A percentile compares a stretch with the other conserved stretches of the same genome.
These are phyloP conservation scores for Haliclona indistincta DNA, from an alignment of 37 sponge, comb jelly and placozoan species.

Conservation along the genomic window DNA sequence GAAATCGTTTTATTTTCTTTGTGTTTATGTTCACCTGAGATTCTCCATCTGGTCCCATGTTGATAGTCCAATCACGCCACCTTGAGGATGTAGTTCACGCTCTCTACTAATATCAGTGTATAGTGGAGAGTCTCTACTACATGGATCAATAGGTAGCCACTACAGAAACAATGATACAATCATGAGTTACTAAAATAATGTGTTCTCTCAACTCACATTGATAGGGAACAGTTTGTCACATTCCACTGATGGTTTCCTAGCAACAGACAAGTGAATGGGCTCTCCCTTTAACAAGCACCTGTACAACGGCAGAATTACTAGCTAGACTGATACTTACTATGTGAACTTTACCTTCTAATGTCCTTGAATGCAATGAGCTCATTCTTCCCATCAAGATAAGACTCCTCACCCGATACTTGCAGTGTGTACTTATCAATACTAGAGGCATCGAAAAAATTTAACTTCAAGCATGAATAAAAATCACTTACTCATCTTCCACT, in stretches of 20 bases:
- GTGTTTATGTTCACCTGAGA: too few species aligned
- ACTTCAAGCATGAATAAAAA: background rate
- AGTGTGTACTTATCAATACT: conserved; percentile 52
- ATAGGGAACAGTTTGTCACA: conserved; percentile 20
- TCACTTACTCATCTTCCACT: conserved; percentile 18
- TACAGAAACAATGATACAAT: too few species aligned
- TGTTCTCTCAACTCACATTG: conserved; percentile 22
- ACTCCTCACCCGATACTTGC: conserved; percentile 55
- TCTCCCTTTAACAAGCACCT: conserved; percentile 59
- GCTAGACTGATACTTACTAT: background rate
- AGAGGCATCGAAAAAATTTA: background rate
- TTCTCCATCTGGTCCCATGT: conserved; percentile 57
- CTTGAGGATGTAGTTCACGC: background rate
- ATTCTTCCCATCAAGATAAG: conserved; percentile 57
- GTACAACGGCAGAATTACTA: background rate
- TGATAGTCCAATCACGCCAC: conserved; percentile 38
- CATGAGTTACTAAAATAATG: too few species aligned
- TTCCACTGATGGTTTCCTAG: conserved; percentile 21
- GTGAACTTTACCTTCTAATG: conserved; percentile 39
- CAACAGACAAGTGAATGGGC: conserved; percentile 47
- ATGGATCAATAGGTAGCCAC: conserved; percentile 59
- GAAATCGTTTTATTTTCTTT: too few species aligned
- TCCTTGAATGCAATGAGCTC: conserved; percentile 57
- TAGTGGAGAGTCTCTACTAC: conserved; percentile 39
- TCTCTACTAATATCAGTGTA: conserved; percentile 34